These are phyloP conservation scores for Ailuropoda melanoleuca DNA, from an alignment of 2,113 vertebrate genomes.

Conservation along the genomic window DNA sequence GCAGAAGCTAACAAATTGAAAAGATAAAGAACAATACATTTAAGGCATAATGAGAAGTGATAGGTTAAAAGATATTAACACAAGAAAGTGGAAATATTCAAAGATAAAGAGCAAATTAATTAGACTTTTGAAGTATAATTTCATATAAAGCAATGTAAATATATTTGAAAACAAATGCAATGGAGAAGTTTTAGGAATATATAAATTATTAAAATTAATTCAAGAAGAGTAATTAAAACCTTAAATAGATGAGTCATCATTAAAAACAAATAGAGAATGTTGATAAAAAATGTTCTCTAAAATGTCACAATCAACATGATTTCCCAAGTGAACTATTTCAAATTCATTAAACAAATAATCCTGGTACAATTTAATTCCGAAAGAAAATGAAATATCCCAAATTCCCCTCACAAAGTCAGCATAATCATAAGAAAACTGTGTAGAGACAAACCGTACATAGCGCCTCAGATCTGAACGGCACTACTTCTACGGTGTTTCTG, in stretches of 20 bases:
- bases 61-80: neutral
- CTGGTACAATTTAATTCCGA: neutral
- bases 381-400: neutral
- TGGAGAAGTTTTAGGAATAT: neutral
- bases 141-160: neutral
- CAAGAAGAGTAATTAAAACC: neutral
- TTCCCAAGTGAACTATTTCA: slow-evolving; percentile 8
- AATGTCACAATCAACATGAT: neutral
- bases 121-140: neutral
- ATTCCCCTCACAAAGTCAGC: neutral
- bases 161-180: neutral
- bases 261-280: neutral
- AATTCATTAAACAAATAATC: slow-evolving; percentile 9
- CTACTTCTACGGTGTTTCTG: neutral
- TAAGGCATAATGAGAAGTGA: neutral
- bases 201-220: neutral
- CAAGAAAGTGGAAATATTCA: neutral
- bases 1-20: neutral
- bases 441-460: neutral
- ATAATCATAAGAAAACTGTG: neutral
- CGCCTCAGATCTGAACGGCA: neutral
- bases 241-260: neutral
- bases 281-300: neutral
- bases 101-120: slow-evolving; percentile 7
- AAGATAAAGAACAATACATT: neutral